Base-by-base conservation (phyloP, 2,113 vertebrate species). In the Atractosteus spatula region DNA sequence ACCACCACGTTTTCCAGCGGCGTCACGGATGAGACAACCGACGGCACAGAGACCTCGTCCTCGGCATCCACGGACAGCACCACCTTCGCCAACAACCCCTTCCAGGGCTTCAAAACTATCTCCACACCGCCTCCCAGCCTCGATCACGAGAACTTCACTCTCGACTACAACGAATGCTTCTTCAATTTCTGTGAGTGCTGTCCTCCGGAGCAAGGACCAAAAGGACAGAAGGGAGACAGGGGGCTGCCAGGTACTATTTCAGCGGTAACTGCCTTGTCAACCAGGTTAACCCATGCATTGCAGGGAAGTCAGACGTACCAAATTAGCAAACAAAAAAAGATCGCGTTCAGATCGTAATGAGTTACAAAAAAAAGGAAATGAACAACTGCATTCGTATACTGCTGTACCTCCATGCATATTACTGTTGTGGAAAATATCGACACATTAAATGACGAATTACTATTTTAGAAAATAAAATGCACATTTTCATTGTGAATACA, bases 111-210 rank as follows among this genome's bases (percentile, higher is more conserved):
- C 65, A 74, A 69, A 63, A 81, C 75, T 3, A 79, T 86, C 7
- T 85, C 83, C 72, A 91, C 89, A 0, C 75, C 86, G 7, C 78
- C 89, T 56, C 89, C 95, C 12, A 85, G 82, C 79, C 78, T 51
- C 6, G 83, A 83, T 2, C 78, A 74, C 4, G 94, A 96, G 57
- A 98, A 96, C 72, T 92, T 95, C 87, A 95, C 94, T 0, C 81
- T 96, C 2, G 94, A 98, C 77, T 82, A 94, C 0, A 91, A 87
- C 0, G 94, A 96, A 76, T 96, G 95, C 81, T 94, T 96, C 87
- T 93, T 95, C 82, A 98, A 99, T 78, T 95, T 97, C 82, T 99
- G 97, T 57, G 95, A 94, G 57, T 99, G 97, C 82, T 99, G 97
- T 80, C 89, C 92, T 0, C 85, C 93, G 1, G 68, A 85, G 3